phyloP scores from a whole-genome alignment of 2,888 invertebrate species.

The Drosophila multiciliata region DNA sequence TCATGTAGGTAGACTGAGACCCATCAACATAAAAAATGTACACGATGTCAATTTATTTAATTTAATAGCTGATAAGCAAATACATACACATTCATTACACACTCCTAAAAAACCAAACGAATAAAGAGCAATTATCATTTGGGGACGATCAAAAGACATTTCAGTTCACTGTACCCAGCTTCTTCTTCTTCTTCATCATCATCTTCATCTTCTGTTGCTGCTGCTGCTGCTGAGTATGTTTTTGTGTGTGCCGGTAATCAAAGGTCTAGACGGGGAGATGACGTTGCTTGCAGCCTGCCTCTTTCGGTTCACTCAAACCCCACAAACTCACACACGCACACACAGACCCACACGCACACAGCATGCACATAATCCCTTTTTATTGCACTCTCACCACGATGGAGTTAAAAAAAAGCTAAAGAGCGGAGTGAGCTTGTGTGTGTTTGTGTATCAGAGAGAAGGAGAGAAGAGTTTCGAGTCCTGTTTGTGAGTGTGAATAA shows the following conservation, averaged over 20 bases:
- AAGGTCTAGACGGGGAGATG: slow-evolving; percentile 73
- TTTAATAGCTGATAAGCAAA: slow-evolving; percentile 53
- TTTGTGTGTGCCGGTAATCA: slow-evolving; percentile 68
- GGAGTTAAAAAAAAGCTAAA: slow-evolving; percentile 17
- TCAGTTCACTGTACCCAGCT: slow-evolving; percentile 43
- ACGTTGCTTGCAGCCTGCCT: slow-evolving; percentile 69
- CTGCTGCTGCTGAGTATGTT: slow-evolving; percentile 45
- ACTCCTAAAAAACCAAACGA: slow-evolving; percentile 25
- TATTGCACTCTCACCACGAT: slow-evolving; percentile 64
- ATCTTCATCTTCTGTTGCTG: background rate
- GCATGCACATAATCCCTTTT: slow-evolving; percentile 68
- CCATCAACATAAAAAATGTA: background rate
- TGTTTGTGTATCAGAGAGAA: slow-evolving; percentile 1
- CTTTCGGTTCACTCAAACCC: slow-evolving; percentile 48
- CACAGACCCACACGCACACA: slow-evolving; percentile 28
- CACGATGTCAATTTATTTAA: slow-evolving; percentile 1
- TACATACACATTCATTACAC: slow-evolving; percentile 33
- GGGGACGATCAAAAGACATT: slow-evolving; percentile 31
- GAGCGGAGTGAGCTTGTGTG: slow-evolving; percentile 18
- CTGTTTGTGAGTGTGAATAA: slow-evolving; percentile 42
- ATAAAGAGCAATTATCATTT: slow-evolving; percentile 47
- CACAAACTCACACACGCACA: slow-evolving; percentile 10
- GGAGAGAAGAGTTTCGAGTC: slow-evolving; percentile 21
- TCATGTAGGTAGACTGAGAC: background rate
- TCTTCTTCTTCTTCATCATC: slow-evolving; percentile 30